Evolutionary conservation across 30 jellyfish, hydroid and myxozoan species (phyloP).

Genomic region (Turritopsis dohrnii): DNA sequence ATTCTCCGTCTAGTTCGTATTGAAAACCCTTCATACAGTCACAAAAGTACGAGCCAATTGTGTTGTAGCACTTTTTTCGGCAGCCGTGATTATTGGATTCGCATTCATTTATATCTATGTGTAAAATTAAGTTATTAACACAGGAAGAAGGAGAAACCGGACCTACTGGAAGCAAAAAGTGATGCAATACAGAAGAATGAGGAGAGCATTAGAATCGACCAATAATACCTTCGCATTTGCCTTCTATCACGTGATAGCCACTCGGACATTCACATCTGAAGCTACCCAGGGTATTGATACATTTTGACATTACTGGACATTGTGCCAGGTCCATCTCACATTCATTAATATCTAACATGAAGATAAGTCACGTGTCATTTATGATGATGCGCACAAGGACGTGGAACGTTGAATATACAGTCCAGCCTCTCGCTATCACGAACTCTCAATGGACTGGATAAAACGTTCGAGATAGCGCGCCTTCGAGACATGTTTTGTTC

Average conservation of each 20-base stretch:
- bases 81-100: not conserved
- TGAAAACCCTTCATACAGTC: not conserved
- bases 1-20: slow-evolving; percentile 4
- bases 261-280: not conserved
- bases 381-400: not conserved
- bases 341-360: not conserved
- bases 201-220: not conserved
- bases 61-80: not conserved
- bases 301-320: not conserved
- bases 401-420: not conserved
- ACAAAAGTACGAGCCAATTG: slow-evolving; percentile 3
- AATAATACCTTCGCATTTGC: not conserved
- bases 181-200: no score
- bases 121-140: no score
- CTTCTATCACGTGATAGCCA: not conserved
- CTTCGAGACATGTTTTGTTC: not conserved
- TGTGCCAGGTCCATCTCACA: not conserved
- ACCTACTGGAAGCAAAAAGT: no score
- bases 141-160: not conserved
- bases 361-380: not conserved
- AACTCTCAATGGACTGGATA: no score
- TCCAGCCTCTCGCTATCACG: not conserved
- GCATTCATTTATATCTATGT: not conserved
- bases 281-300: not conserved
- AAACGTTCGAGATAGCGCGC: no score